Evolutionary conservation across 2,113 vertebrate genomes (phyloP).

Genomic region (Sorex araneus): DNA sequence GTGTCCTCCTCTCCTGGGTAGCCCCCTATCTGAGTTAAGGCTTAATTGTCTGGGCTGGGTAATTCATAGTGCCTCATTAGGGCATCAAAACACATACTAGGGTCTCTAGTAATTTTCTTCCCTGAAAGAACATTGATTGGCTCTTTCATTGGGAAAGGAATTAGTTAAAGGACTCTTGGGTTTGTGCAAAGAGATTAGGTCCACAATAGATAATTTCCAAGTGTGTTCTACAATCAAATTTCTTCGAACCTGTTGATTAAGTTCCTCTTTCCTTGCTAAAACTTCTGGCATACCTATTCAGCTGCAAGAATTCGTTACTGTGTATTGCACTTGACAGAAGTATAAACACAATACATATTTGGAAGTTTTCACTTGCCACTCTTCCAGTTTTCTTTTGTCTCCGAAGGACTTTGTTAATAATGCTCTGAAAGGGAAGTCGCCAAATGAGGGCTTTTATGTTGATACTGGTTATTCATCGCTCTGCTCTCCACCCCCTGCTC

Average conservation of each 20-base stretch:
- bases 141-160: slow-evolving; percentile 80
- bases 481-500: background rate
- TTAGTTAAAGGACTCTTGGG: slow-evolving; percentile 82
- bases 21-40: slow-evolving; percentile 73
- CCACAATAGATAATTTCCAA: slow-evolving; percentile 80
- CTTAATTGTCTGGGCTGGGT: slow-evolving; percentile 84
- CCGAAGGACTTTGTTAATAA: slow-evolving; percentile 18
- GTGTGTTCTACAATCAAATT: slow-evolving; percentile 74
- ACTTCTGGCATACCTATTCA: slow-evolving; percentile 60
- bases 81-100: slow-evolving; percentile 84
- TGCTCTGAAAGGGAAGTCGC: background rate
- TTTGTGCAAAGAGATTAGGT: slow-evolving; percentile 75
- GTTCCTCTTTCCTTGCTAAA: slow-evolving; percentile 63
- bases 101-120: slow-evolving; percentile 83
- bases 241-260: slow-evolving; percentile 70
- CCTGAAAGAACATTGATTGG: slow-evolving; percentile 84
- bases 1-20: slow-evolving; percentile 79
- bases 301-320: background rate
- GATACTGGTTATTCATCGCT: slow-evolving; percentile 17
- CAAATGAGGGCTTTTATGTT: slow-evolving; percentile 12
- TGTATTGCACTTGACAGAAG: background rate
- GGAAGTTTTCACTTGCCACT: slow-evolving; percentile 17
- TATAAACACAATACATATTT: background rate
- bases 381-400: background rate
- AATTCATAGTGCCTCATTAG: slow-evolving; percentile 85